phyloP scores from a whole-genome alignment of 2,113 vertebrate genomes.

The Clarias batrachus region DNA sequence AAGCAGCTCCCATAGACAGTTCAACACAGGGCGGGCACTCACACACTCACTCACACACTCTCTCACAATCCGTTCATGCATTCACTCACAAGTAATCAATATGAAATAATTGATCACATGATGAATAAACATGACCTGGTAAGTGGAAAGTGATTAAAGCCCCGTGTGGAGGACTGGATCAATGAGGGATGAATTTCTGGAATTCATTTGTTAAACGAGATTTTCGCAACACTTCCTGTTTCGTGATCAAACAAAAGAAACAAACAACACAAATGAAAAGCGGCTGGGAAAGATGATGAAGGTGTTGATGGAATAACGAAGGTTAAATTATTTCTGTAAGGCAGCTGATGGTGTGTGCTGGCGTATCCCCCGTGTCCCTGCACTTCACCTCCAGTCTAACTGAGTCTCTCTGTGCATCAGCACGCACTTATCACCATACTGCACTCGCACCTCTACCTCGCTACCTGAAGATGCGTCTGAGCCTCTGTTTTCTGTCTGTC shows the following conservation, averaged over 20 bases:
- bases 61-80: not conserved
- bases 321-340: not conserved
- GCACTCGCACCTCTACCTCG: not conserved
- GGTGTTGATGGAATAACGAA: not conserved
- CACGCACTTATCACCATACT: not conserved
- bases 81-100: slow-evolving; percentile 13
- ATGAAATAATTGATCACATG: slow-evolving; percentile 27
- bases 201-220: not conserved
- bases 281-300: not conserved
- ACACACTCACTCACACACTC: not conserved
- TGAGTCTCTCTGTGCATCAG: not conserved
- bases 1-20: slow-evolving; percentile 33
- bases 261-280: not conserved
- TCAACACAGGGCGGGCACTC: slow-evolving; percentile 11
- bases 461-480: not conserved
- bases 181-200: not conserved
- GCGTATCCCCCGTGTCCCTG: too few species aligned
- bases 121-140: slow-evolving; percentile 5
- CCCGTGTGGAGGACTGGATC: not conserved
- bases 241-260: slow-evolving; percentile 5
- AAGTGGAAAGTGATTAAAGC: not conserved
- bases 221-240: slow-evolving; percentile 19
- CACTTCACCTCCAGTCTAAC: not conserved
- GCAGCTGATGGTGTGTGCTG: not conserved
- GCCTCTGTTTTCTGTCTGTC: too few species aligned